A percentile compares a stretch with the other conserved stretches of the same genome.
phyloP scores from a whole-genome alignment of 2,113 vertebrate genomes.

The Spea bombifrons region DNA sequence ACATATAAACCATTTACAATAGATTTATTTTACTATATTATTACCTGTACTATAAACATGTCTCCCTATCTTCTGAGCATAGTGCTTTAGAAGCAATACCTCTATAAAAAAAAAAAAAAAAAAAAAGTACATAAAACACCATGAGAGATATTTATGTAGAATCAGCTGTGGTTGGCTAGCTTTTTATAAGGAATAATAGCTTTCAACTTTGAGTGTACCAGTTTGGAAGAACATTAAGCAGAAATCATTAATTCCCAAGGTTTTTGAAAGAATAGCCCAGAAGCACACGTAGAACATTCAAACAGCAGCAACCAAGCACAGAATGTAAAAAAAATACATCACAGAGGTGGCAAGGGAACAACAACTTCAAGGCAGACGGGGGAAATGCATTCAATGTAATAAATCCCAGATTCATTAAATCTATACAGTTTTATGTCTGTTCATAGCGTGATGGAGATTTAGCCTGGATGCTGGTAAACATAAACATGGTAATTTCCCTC shows the following conservation, averaged over 20 bases:
- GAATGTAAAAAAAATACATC: constrained; percentile 40
- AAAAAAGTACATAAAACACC: constrained; percentile 33
- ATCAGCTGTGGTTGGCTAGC: constrained; percentile 34
- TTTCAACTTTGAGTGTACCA: constrained; percentile 37
- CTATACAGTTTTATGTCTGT: constrained; percentile 17
- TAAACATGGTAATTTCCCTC: constrained; percentile 43
- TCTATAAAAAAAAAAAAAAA: constrained; percentile 2
- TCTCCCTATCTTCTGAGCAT: constrained; percentile 1
- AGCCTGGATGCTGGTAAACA: constrained; percentile 22
- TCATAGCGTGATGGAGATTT: constrained; percentile 8
- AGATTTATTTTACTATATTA: constrained; percentile 17
- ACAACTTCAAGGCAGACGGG: constrained; percentile 31
- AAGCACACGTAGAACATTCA: constrained; percentile 41
- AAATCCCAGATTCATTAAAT: constrained; percentile 48
- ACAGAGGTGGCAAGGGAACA: constrained; percentile 31
- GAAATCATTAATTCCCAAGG: constrained; percentile 49
- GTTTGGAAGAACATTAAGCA: constrained; percentile 48
- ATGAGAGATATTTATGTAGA: constrained; percentile 42
- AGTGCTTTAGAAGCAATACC: constrained; percentile 21
- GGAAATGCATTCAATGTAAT: constrained; percentile 20
- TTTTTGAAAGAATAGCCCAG: constrained; percentile 46
- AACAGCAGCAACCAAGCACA: constrained; percentile 29
- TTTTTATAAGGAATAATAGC: constrained; percentile 47
- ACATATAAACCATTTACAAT: constrained; percentile 6
- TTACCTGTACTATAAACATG: constrained; percentile 22